A percentile compares a stretch with the other conserved stretches of the same genome.
phyloP scores from a whole-genome alignment of 2,888 invertebrate species.

The Acanthacorydalis orientalis region DNA sequence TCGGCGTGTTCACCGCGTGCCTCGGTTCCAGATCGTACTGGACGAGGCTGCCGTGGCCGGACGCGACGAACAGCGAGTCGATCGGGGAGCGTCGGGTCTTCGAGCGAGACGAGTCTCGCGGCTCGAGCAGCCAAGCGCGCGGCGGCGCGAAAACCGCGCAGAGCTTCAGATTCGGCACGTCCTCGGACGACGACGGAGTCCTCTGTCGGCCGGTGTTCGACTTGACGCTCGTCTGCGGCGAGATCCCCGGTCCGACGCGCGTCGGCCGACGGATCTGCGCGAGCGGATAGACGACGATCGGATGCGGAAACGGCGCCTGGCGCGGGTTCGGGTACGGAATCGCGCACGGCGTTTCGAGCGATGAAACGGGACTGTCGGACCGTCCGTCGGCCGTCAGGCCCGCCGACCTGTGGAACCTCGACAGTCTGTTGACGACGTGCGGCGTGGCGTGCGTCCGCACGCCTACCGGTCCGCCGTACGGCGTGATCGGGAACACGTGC shows the following conservation, averaged over 20 bases:
- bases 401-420: constrained; percentile 90
- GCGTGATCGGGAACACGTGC: constrained; percentile 92
- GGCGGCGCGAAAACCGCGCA: constrained; percentile 64
- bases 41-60: constrained; percentile 70
- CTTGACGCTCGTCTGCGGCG: constrained; percentile 5
- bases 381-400: constrained; percentile 61
- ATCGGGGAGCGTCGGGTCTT: constrained; percentile 36
- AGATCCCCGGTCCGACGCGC: constrained; percentile 14
- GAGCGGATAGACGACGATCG: constrained; percentile 60
- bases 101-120: constrained; percentile 17
- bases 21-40: constrained; percentile 79
- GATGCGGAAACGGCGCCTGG: constrained; percentile 80
- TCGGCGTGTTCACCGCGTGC: constrained; percentile 46
- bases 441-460: constrained; percentile 89
- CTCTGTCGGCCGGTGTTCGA: constrained; percentile 40
- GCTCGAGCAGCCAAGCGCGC: constrained; percentile 43
- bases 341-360: constrained; percentile 26
- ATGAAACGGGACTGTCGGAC: constrained; percentile 50
- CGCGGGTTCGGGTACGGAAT: constrained; percentile 73
- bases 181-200: constrained; percentile 53
- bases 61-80: constrained; percentile 80
- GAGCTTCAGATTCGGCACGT: constrained; percentile 53
- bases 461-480: constrained; percentile 85
- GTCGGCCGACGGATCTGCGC: constrained; percentile 68
- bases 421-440: constrained; percentile 84